Base-by-base conservation (phyloP, 2,888 invertebrate species). In the Caenorhabditis panamensis region DNA sequence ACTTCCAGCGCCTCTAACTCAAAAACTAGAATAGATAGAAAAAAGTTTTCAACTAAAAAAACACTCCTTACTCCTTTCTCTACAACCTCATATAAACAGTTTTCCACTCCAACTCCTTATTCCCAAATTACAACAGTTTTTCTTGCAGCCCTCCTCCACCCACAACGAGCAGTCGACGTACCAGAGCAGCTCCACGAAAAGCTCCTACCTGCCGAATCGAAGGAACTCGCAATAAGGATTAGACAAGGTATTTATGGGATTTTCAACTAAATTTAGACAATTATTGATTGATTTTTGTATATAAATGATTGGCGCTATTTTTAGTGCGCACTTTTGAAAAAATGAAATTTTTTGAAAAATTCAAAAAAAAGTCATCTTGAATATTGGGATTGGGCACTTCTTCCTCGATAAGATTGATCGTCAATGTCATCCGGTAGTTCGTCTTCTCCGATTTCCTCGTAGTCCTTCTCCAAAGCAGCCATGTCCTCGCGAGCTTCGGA, bases 401-500 rank as follows among this genome's bases (percentile, higher is more conserved):
- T 76, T 36, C 68, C 72, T 8, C 82, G 77, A 53, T 77, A 82
- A 5, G 82, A 82, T 51, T 81, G 71, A 54, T 82, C 62, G 20
- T 83, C 84, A 31, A 80, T 78, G 53, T 84, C 84, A 58, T 84
- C 84, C 9, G 77, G 78, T 36, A 82, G 69, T 44, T 85, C 84
- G 56, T 86, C 86, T 58, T 85, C 84, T 18, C 84, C 86, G 2
- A 85, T 84, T 36, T 85, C 85, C 36, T 85, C 85, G 64, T 85
- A 85, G 64, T 85, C 87, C 68, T 87, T 87, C 69, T 87, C 87
- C 36, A 87, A 78, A 11, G 87, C 87, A 9, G 87, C 87, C 80
- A 86, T 84, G 49, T 87, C 86, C 67, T 89, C 89, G 22, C 89
- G 86, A 36, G 89, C 89, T 75, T 89, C 89, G 8, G 83, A 83